Evolutionary conservation across 1,140 invertebrate genomes (phyloP).

Genomic region (Mylabris phalerata): DNA sequence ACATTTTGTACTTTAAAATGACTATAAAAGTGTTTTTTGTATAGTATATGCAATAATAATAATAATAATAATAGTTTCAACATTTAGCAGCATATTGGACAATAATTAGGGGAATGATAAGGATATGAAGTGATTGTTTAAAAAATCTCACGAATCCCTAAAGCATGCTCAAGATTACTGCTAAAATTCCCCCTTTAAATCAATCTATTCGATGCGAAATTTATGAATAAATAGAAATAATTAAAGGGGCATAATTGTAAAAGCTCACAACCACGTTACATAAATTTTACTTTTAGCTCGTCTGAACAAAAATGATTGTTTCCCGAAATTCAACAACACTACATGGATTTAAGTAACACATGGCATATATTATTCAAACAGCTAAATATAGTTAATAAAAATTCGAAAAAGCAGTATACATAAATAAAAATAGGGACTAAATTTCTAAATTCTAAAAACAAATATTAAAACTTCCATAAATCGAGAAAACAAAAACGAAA

Average conservation of each 20-base stretch:
- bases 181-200: too few relatives aligned
- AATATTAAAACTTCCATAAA: not conserved
- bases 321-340: too few relatives aligned
- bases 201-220: too few relatives aligned
- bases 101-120: not conserved
- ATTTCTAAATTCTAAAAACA: too few relatives aligned
- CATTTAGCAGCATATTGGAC: not conserved
- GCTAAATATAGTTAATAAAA: too few relatives aligned
- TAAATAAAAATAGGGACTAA: too few relatives aligned
- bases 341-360: slow-evolving; percentile 11
- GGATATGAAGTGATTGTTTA: not conserved
- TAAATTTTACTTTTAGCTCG: too few relatives aligned
- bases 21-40: slow-evolving; percentile 28
- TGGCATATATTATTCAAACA: slow-evolving; percentile 1
- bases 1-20: slow-evolving; percentile 41
- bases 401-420: too few relatives aligned
- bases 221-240: too few relatives aligned
- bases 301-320: too few relatives aligned
- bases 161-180: not conserved
- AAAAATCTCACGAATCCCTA: not conserved
- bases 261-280: slow-evolving; percentile 20
- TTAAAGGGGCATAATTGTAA: slow-evolving; percentile 3
- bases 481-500: slow-evolving; percentile 23
- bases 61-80: not conserved
- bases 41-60: not conserved